Conservation (phyloP, 2,888 invertebrate species). For the Eudasyphora cyanicolor region DNA sequence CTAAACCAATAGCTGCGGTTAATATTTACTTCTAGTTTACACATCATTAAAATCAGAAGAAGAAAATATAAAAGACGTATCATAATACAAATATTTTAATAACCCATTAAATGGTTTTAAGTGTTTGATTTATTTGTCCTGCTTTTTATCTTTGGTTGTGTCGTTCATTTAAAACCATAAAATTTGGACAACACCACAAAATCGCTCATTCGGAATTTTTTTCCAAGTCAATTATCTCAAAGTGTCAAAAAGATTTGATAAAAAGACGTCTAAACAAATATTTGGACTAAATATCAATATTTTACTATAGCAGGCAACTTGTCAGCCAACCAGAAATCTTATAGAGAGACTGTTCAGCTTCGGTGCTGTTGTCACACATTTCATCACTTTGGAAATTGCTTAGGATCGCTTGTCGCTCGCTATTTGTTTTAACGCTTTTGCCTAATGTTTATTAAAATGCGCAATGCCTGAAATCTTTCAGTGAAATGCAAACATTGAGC, state of each 20-base stretch:
- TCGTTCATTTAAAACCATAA: constrained; percentile 22
- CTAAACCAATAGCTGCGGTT: background rate
- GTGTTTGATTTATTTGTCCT: constrained; percentile 2
- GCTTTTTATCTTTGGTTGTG: constrained; percentile 22
- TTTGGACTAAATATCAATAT: constrained; percentile 56
- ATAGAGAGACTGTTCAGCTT: constrained; percentile 26
- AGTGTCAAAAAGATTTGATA: constrained; percentile 54
- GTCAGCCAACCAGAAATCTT: too few relatives aligned
- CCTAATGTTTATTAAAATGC: constrained; percentile 54
- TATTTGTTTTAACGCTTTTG: constrained; percentile 41
- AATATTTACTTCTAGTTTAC: constrained; percentile 11
- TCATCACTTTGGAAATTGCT: constrained; percentile 51
- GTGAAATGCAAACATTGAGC: background rate
- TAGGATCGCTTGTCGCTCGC: background rate
- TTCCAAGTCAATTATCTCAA: constrained; percentile 49
- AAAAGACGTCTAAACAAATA: constrained; percentile 48
- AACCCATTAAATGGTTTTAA: constrained; percentile 47
- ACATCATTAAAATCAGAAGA: constrained; percentile 24
- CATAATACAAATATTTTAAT: constrained; percentile 43
- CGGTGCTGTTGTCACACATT: constrained; percentile 35
- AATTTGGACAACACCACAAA: constrained; percentile 10
- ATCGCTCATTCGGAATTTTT: background rate
- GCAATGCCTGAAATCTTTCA: constrained; percentile 26
- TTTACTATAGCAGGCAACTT: too few relatives aligned
- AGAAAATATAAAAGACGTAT: background rate